Base-by-base conservation (phyloP, 2,113 vertebrate species). In the Tautogolabrus adspersus region DNA sequence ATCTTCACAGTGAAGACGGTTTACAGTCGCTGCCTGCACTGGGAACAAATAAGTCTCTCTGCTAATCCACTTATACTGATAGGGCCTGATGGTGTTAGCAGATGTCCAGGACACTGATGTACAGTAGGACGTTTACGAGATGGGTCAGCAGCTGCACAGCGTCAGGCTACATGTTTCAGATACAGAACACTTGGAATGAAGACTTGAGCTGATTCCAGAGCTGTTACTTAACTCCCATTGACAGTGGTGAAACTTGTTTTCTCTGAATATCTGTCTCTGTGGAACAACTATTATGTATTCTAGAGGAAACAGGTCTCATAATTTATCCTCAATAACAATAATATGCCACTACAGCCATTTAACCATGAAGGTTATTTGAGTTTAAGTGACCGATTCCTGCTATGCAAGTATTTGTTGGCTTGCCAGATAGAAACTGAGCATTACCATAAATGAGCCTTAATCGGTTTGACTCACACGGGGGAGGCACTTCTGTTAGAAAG, bases 1-100 rank as follows among this genome's bases (percentile, higher is more conserved):
- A 51, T 44, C 30, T 49, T 22, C 57, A 16, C 64, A 37, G 34
- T 22, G 47, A 19, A 34, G 65, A 73, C 76, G 46, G 72, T 88
- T 77, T 81, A 74, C 80, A 86, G 44, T 47, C 8, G 9, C 10
- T 63, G 68, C 68, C 57, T 0, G 9, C 54, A 61, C 52, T 21
- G 58, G 69, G 76, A 91, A 86, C 83, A 84, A 83, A 81, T n/a
- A 57, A 49, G 62, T 54, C 77, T 64, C 75, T 75, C 79, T 91
- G 86, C 77, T 82, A 86, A 90, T 84, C 85, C 83, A 84, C 81
- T 88, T 84, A 79, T 30, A 57, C 72, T 66, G 68, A 90, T 67
- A 81, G 82, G 55, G 75, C 71, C 66, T 21, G 26, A 79, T 79
- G 61, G 71, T 30, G 82, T 54, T 52, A 83, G 67, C 91, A 91